Conservation (phyloP, 2,797 vertebrate genomes). For the Enteromius paludinosus region DNA sequence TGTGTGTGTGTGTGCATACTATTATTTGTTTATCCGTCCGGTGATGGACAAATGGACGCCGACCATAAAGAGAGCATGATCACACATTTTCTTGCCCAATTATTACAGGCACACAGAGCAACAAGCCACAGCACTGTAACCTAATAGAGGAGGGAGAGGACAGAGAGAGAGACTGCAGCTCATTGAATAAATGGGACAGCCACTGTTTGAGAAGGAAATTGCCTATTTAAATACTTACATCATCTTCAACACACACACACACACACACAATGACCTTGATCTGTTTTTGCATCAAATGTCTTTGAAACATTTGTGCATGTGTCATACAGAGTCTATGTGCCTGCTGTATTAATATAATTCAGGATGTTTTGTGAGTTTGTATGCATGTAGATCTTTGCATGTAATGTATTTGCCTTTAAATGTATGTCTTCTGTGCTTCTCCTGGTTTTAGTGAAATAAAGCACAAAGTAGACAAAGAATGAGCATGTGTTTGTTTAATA, state of each 20-base stretch:
- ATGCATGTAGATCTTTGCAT: neutral
- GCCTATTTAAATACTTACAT: constrained; percentile 43
- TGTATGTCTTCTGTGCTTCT: neutral
- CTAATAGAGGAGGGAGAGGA: constrained; percentile 34
- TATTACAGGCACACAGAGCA: constrained; percentile 33
- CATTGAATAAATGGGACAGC: constrained; percentile 49
- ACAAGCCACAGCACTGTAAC: constrained; percentile 36
- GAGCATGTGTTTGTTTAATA: constrained; percentile 37
- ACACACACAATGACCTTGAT: constrained; percentile 38
- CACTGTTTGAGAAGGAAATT: constrained; percentile 38
- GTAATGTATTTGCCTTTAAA: neutral
- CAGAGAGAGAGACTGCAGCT: constrained; percentile 17
- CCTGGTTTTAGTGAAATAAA: neutral
- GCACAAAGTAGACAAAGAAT: constrained; percentile 1
- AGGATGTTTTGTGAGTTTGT: neutral
- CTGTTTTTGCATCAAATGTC: constrained; percentile 17
- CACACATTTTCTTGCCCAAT: constrained; percentile 40
- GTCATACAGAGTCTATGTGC: neutral
- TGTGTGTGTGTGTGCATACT: constrained; percentile 32
- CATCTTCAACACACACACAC: constrained; percentile 18
- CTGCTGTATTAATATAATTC: constrained; percentile 5
- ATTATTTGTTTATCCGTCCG: constrained; percentile 40
- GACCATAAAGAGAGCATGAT: constrained; percentile 41
- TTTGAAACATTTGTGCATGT: constrained; percentile 24
- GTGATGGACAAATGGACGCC: constrained; percentile 11